Base-by-base conservation (phyloP, 2,797 vertebrate species). In the Anabas testudineus region DNA sequence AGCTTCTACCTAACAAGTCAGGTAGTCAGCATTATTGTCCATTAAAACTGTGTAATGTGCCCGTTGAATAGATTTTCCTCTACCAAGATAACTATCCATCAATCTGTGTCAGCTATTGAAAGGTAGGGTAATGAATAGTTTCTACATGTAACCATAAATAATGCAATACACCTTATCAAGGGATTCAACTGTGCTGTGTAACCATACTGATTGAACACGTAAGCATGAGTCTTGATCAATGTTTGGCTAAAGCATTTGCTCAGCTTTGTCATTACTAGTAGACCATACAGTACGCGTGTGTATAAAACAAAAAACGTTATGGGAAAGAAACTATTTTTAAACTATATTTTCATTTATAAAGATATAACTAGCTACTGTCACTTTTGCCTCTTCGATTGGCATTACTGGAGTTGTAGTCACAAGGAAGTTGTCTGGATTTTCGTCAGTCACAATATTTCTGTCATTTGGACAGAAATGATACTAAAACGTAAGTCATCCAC, bases 41-140 rank as follows among this genome's bases (percentile, higher is more conserved):
- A 87, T 92, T 93, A 81, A 86, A 86, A 85, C 81, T 77, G 81
- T 71, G 75, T 88, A 68, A 87, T 74, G 67, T 75, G 71, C 62
- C 64, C 72, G 82, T 68, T 89, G 87, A 89, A 91, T 89, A 65
- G 45, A 67, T 86, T 84, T 81, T 71, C 68, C 58, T 65, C 76
- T 56, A 82, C 90, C 84, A 81, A 86, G 88, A 90, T 85, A 88
- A 81, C 82, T 74, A 89, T 91, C 85, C 81, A 86, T 93, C 90
- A 88, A 54, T 78, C 71, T 66, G 71, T 67, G 82, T 88, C 78
- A 68, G 69, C 21, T 90, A 88, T 90, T 76, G 91, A 90, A 63
- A 84, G 70, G 79, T 76, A n/a, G 64, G 59, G 57, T 90, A 90
- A 92, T 88, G 78, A 89, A 91, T 90, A 71, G 77, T 81, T 83